Evolutionary conservation across 2,797 vertebrate species (phyloP), one percentile per base, ranked within the genome.

Genomic region (Lagodon rhomboides): DNA sequence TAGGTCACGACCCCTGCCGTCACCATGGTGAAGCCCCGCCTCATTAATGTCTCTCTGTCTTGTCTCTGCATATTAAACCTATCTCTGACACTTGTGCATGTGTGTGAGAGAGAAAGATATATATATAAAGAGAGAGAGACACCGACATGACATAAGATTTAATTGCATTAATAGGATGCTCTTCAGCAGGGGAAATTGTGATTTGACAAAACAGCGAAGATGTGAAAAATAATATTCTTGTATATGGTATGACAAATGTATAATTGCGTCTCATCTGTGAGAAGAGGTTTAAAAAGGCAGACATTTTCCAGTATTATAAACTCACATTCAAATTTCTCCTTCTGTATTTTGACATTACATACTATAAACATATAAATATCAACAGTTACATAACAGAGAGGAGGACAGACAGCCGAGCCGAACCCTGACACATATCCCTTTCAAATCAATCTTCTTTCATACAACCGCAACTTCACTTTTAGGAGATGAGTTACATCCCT

Each of bases 1-100:
- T 47, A 59, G 92, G 94, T 94, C 92, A 81, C 1, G 88, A 94
- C 93, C 94, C 86, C 80, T 70, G 73, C 77, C 41, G 68, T 92
- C 76, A 75, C 92, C 85, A 93, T 84, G 86, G 92, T 70, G 75
- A 94, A 83, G 85, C 85, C 79, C 91, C 87, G 61, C 92, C 92
- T 90, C 84, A 77, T 89, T 90, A 85, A 91, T 84, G 88, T 86
- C 68, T 73, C 74, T 68, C 78, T 61, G 75, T 88, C 78, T 79
- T 85, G 89, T 92, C 83, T 79, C 73, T 89, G 86, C 88, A 89
- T 91, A 90, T 88, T 87, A 85, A 92, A 86, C 75, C 59, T 43
- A 73, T 82, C 50, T 77, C 22, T 63, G 49, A 38, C 34, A 34
- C 30, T 79, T 43, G 56, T 47, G 27, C 79, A 43, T 61, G 38